Conservation (phyloP, 2,888 invertebrate species). For the Iphiclides podalirius region DNA sequence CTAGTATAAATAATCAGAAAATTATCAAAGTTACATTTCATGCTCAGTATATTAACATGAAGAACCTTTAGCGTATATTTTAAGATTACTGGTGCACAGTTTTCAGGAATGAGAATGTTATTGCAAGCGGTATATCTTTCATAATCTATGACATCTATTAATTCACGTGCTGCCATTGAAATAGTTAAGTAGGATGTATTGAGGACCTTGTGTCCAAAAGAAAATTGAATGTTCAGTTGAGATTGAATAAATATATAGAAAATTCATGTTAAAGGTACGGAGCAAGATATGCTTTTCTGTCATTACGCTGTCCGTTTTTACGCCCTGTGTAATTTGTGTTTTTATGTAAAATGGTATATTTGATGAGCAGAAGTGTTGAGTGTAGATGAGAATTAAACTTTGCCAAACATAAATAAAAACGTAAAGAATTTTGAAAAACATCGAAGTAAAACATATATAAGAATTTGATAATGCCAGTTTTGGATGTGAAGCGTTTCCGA, state of each 20-base stretch:
- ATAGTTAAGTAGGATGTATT: neutral
- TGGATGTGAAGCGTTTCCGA: too few species aligned
- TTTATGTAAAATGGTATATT: too few species aligned
- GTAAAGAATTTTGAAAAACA: neutral
- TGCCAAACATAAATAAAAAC: neutral
- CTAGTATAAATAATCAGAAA: slow-evolving; percentile 1
- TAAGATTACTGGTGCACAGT: neutral
- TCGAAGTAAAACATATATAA: too few species aligned
- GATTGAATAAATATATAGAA: neutral
- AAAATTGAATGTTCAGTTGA: neutral
- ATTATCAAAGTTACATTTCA: slow-evolving; percentile 9
- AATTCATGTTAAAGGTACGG: too few species aligned
- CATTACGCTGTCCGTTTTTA: too few species aligned
- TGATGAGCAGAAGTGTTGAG: too few species aligned
- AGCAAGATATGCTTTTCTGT: too few species aligned
- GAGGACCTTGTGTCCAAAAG: too few species aligned
- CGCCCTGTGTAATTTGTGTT: too few species aligned
- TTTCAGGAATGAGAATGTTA: neutral
- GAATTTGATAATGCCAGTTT: too few species aligned
- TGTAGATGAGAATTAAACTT: neutral
- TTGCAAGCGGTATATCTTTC: neutral
- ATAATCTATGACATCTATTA: neutral
- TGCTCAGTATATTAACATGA: slow-evolving; percentile 4
- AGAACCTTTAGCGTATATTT: neutral
- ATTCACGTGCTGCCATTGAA: neutral